A percentile compares a stretch with the other conserved stretches of the same genome.
phyloP scores from a whole-genome alignment of 2,797 vertebrate genomes.

The Syngnathus acus region DNA sequence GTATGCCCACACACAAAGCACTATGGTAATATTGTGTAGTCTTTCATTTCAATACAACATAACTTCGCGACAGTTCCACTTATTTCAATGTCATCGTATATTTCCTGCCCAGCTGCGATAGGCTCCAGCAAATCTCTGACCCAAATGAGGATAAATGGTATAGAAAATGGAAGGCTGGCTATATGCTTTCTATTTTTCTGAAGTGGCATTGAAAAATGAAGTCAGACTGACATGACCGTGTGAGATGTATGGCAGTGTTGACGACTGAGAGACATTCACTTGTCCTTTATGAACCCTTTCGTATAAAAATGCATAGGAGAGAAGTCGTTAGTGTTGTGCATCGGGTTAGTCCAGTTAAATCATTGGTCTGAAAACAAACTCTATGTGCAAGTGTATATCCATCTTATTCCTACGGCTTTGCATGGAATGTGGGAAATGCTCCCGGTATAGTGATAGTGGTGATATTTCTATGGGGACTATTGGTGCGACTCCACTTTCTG shows the following conservation, averaged over 20 bases:
- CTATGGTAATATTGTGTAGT: not conserved
- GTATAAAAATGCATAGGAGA: slow-evolving; percentile 4
- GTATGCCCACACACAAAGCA: no score
- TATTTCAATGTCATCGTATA: not conserved
- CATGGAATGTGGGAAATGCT: no score
- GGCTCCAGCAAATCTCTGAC: no score
- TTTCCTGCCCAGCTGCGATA: not conserved
- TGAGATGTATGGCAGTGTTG: not conserved
- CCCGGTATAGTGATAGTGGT: no score
- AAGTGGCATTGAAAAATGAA: not conserved
- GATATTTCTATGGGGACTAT: no score
- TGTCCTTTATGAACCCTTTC: not conserved
- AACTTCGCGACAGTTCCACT: slow-evolving; percentile 2
- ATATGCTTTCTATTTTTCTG: not conserved
- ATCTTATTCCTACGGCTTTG: not conserved
- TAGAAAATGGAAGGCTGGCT: not conserved
- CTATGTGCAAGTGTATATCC: not conserved
- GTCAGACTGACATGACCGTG: not conserved
- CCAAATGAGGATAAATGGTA: no score
- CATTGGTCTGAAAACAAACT: not conserved
- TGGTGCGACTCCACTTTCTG: no score
- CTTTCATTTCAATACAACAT: not conserved
- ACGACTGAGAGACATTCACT: not conserved
- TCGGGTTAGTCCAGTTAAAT: not conserved
- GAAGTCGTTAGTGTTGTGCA: not conserved